Percentiles rank a stretch among this genome's conserved stretches.
Conservation (phyloP, 2,113 vertebrate species). For the Plecturocebus donacophilus region DNA sequence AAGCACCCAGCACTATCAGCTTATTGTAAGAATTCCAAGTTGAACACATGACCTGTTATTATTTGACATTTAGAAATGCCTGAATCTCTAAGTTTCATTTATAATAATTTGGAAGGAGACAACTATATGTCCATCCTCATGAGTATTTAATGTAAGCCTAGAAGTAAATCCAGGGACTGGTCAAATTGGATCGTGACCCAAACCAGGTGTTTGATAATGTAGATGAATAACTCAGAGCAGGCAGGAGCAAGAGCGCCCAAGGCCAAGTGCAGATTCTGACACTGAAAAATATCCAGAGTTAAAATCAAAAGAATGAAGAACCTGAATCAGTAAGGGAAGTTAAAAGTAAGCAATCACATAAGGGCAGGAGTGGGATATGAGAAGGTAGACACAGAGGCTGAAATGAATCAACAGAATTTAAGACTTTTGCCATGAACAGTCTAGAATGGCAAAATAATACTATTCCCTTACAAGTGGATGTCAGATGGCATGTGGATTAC, state of each 20-base stretch:
- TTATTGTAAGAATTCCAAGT: neutral
- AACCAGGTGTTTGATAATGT: neutral
- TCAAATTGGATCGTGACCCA: neutral
- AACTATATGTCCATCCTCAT: neutral
- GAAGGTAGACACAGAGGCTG: neutral
- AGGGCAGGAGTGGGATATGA: neutral
- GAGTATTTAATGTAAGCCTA: neutral
- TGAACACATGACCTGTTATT: neutral
- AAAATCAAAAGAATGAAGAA: neutral
- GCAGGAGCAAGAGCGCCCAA: neutral
- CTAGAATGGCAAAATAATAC: neutral
- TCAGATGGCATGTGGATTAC: accelerated
- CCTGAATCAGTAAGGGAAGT: neutral
- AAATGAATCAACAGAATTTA: neutral
- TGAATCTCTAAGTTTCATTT: neutral
- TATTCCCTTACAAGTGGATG: neutral
- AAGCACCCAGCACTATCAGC: neutral
- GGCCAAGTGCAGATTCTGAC: neutral
- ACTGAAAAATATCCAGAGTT: neutral
- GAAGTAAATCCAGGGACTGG: neutral
- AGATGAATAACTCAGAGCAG: neutral
- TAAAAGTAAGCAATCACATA: neutral
- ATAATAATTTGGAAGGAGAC: neutral
- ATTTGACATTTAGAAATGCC: neutral
- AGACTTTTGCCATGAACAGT: neutral